A percentile compares a stretch with the other conserved stretches of the same genome.
Conservation (phyloP, 2,113 vertebrate species). For the Rutilus rutilus region DNA sequence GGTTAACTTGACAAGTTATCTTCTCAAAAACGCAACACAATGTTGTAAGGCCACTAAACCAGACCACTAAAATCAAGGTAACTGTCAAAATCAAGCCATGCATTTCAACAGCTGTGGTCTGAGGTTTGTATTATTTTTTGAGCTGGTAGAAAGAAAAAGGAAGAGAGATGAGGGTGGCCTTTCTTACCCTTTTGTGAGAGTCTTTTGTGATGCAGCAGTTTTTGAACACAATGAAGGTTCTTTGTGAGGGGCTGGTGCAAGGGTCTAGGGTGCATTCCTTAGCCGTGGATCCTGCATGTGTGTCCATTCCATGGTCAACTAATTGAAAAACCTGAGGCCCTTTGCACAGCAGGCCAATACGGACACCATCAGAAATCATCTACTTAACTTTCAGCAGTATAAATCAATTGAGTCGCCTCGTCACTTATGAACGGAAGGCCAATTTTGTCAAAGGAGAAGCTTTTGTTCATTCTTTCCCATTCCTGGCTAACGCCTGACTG, state of each 20-base stretch:
- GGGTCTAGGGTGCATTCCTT: slow-evolving; percentile 63
- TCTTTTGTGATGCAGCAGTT: slow-evolving; percentile 73
- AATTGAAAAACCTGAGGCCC: background rate
- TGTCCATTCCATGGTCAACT: slow-evolving; percentile 1
- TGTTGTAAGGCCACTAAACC: background rate
- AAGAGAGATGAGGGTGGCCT: slow-evolving; percentile 58
- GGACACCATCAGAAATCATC: slow-evolving; percentile 11
- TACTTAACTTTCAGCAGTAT: background rate
- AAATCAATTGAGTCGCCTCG: background rate
- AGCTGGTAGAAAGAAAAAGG: slow-evolving; percentile 57
- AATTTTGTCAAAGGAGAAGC: slow-evolving; percentile 28
- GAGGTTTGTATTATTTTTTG: background rate
- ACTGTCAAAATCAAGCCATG: background rate
- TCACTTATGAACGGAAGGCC: background rate
- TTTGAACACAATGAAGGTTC: slow-evolving; percentile 66
- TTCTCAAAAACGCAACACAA: background rate
- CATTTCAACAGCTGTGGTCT: slow-evolving; percentile 2
- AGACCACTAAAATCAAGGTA: background rate
- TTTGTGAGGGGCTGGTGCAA: slow-evolving; percentile 57
- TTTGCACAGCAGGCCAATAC: background rate
- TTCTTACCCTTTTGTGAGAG: slow-evolving; percentile 61
- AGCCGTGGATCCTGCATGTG: slow-evolving; percentile 35
- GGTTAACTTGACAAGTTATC: background rate
- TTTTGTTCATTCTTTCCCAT: background rate
- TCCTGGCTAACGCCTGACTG: background rate